phyloP scores from a whole-genome alignment of 2,888 invertebrate genomes.

The Sabatieria punctata region DNA sequence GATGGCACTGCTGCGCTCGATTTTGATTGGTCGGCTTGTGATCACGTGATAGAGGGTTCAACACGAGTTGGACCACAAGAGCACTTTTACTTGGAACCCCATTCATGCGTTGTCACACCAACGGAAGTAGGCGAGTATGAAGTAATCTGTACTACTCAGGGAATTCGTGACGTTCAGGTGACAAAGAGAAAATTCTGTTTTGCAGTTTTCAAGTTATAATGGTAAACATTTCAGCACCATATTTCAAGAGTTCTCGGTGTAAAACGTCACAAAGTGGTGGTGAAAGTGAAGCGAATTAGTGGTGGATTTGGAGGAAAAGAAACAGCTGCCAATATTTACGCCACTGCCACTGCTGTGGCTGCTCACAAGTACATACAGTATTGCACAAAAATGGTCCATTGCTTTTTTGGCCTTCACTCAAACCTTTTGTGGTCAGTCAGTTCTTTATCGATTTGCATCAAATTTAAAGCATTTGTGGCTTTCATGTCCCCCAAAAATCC shows the following conservation, averaged over 20 bases:
- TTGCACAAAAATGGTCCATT: no score
- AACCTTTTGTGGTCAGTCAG: no score
- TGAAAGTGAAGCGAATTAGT: constrained; percentile 66
- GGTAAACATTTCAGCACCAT: constrained; percentile 50
- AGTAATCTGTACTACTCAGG: constrained; percentile 60
- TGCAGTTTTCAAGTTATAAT: no score
- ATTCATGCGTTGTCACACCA: constrained; percentile 38
- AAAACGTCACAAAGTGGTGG: constrained; percentile 50
- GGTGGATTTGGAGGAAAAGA: constrained; percentile 95
- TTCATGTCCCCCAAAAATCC: no score
- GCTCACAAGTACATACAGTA: constrained; percentile 51
- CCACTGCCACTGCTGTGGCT: constrained; percentile 59
- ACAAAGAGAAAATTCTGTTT: constrained; percentile 10
- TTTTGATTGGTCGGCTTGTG: no score
- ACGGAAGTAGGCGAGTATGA: constrained; percentile 51
- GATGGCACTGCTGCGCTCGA: no score
- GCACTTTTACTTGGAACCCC: constrained; percentile 86
- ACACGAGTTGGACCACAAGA: constrained; percentile 73
- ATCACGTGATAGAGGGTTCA: constrained; percentile 60
- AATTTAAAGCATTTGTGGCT: no score
- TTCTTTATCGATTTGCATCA: no score
- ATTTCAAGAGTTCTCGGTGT: constrained; percentile 52
- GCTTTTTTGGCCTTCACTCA: no score
- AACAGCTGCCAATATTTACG: constrained; percentile 48
- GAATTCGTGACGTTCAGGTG: constrained; percentile 22